Conservation (phyloP, 2,797 vertebrate species). For the Harpagifer antarcticus region DNA sequence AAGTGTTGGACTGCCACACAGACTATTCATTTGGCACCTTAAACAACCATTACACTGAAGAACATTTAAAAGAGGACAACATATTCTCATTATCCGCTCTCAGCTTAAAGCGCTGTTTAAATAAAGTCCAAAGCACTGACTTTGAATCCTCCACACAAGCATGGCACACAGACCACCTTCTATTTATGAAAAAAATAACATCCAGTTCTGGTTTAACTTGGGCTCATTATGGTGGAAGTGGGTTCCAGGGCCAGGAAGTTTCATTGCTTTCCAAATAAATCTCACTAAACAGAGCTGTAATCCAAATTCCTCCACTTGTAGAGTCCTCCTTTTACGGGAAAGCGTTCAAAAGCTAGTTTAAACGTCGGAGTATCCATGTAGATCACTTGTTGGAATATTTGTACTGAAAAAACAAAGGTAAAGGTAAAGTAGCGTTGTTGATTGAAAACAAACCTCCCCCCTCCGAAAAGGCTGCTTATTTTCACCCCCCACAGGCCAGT, state of each 20-base stretch:
- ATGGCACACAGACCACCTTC: constrained; percentile 77
- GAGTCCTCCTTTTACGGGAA: constrained; percentile 63
- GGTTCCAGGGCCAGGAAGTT: constrained; percentile 82
- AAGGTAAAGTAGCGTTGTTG: constrained; percentile 7
- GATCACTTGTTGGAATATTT: constrained; percentile 11
- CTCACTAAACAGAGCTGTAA: constrained; percentile 77
- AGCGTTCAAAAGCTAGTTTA: constrained; percentile 37
- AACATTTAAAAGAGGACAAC: constrained; percentile 25
- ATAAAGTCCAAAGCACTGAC: constrained; percentile 45
- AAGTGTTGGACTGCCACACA: background rate
- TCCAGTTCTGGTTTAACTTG: constrained; percentile 80
- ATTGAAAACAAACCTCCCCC: constrained; percentile 24
- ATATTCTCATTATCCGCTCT: constrained; percentile 34
- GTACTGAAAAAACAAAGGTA: background rate
- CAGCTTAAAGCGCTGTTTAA: constrained; percentile 38
- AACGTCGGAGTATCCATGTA: constrained; percentile 38
- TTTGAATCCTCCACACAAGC: constrained; percentile 59
- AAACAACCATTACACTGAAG: constrained; percentile 6
- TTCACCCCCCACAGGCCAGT: constrained; percentile 44
- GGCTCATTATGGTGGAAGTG: constrained; percentile 86
- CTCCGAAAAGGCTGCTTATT: constrained; percentile 36
- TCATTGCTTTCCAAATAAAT: constrained; percentile 88
- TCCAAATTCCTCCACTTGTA: constrained; percentile 80
- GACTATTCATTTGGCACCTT: constrained; percentile 4
- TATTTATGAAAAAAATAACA: constrained; percentile 83